Base-by-base conservation (phyloP, 2,113 vertebrate species). In the Herpetotheres cachinnans region DNA sequence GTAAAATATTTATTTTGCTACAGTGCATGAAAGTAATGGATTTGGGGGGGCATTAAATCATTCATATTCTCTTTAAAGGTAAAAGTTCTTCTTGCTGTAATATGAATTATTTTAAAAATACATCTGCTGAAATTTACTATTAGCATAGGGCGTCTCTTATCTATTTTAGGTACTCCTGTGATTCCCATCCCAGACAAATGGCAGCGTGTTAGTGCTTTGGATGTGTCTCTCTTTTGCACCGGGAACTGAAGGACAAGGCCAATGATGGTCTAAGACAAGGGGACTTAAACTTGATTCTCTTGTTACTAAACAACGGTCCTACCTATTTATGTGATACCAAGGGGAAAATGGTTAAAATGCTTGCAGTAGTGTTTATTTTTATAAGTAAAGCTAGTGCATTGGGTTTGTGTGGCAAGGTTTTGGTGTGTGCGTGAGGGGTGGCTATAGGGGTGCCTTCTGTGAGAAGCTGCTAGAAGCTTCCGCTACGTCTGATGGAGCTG, bases 1-100 rank as follows among this genome's bases (percentile, higher is more conserved):
- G 52, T 97, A 72, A 86, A 93, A 72, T 96, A 84, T 84, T 95
- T 87, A 58, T 93, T 85, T 85, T 93, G 44, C 36, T 92, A 29
- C 70, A 40, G 76, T 25, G 84, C 71, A 65, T 82, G 81, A 91
- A 73, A 95, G 87, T 93, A 91, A 89, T 90, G 76, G 67, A 86
- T 95, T 97, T 50, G 0, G 15, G 72, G 76, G 34, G 20, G 12
- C 66, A 69, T 69, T 93, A 81, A 93, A 95, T 90, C 32, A 94
- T 94, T 95, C 71, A 93, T 88, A 78, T 62, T 79, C 82, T 91
- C 74, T 94, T 89, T 77, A 85, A 86, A 89, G 42, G 80, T 36
- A 81, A 67, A 77, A 61, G 22, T 63, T 92, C 52, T 49, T 78
- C 54, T 65, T 82, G 74, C 66, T 81, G 36, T 67, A 67, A 30